Base-by-base conservation (phyloP, 2,797 vertebrate species). In the Argya squamiceps region DNA sequence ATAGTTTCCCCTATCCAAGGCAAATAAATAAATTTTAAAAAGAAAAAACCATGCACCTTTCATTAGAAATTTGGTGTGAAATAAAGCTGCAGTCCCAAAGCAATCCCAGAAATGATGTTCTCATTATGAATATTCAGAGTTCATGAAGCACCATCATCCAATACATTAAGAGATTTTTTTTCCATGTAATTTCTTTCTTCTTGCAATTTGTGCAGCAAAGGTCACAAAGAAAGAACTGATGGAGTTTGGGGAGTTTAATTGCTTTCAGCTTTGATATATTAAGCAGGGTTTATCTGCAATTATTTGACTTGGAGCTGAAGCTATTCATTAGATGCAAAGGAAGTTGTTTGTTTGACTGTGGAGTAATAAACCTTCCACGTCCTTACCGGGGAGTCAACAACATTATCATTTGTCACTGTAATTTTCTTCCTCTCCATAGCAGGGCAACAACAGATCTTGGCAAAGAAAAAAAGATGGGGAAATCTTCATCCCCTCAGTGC, bases 311-410 rank as follows among this genome's bases (percentile, higher is more conserved):
- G 78, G 53, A 85, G 82, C 69, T 69, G 58, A 96, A 91, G 69
- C 89, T 84, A 83, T 94, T 93, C 39, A 88, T 96, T 93, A 89
- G 55, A 85, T 76, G 79, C 41, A 93, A 83, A 88, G 80, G 52
- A 94, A 91, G 64, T 65, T 87, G 67, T 77, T 96, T 94, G 80
- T 74, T 94, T 85, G 82, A 93, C 62, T 88, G 79, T 65, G 55
- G 82, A 94, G 69, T 41, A 93, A 93, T 95, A 96, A 89, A 80
- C 27, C 81, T 89, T 71, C 64, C 39, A 71, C 12, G 13, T 95
- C 86, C 82, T 76, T 86, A 86, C 87, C 68, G 92, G 91, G 92
- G 76, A 93, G 71, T 52, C 84, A 86, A 77, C 59, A 94, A 55
- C 73, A 81, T 95, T 85, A 75, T 52, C 39, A 62, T 94, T 78